Evolutionary conservation across 2,888 invertebrate species (phyloP).

Genomic region (Xestia sexstrigata): DNA sequence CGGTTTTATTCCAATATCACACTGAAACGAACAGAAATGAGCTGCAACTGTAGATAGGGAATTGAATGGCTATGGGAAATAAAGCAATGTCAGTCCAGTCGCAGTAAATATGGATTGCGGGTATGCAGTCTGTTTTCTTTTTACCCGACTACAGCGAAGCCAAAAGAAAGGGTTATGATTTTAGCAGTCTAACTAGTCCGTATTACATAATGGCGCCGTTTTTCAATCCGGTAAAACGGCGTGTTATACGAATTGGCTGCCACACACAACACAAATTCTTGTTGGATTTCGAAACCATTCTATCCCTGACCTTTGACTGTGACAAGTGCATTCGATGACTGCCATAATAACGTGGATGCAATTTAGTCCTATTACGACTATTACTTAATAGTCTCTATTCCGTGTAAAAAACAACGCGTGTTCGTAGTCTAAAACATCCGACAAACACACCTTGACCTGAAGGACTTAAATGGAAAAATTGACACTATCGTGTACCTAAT

Average conservation of each 20-base stretch:
- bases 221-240: no score
- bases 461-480: conserved; percentile 59
- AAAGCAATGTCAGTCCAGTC: background rate
- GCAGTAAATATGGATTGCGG: background rate
- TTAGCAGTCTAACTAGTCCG: no score
- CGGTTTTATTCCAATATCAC: background rate
- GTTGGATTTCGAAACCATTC: background rate
- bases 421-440: conserved; percentile 35
- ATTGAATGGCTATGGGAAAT: background rate
- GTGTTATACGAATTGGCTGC: no score
- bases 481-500: conserved; percentile 46
- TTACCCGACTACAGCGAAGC: no score
- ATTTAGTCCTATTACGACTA: conserved; percentile 40
- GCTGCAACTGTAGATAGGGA: background rate
- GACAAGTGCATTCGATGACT: conserved; percentile 36
- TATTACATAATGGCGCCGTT: no score
- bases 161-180: no score
- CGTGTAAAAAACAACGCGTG: conserved; percentile 12
- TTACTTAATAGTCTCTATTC: conserved; percentile 22
- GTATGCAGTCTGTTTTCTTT: background rate
- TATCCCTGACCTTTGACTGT: background rate
- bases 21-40: background rate
- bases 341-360: conserved; percentile 1
- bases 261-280: no score
- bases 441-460: conserved; percentile 33